A percentile compares a stretch with the other conserved stretches of the same genome.
phyloP scores from a whole-genome alignment of 1,140 invertebrate genomes.

The Pachyrhynchus sulphureomaculatus region DNA sequence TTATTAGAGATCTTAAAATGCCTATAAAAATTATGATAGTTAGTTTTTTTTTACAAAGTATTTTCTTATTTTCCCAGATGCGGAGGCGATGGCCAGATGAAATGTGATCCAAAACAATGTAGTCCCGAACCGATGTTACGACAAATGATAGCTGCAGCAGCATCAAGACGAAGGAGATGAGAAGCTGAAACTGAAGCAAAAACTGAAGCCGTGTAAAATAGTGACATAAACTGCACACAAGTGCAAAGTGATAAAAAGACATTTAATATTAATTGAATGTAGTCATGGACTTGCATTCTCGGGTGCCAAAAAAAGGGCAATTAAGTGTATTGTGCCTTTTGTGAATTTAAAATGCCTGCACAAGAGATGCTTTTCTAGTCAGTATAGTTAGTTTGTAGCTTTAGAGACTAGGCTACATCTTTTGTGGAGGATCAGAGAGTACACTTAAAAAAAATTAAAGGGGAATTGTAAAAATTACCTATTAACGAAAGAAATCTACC shows the following conservation, averaged over 20 bases:
- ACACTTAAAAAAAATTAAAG: conserved; percentile 6
- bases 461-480: conserved; percentile 6
- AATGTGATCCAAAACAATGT: conserved; percentile 86
- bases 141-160: conserved; percentile 81
- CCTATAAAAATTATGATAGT: too few species aligned
- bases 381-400: conserved; percentile 14
- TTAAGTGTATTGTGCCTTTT: conserved; percentile 49
- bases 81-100: conserved; percentile 86
- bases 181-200: conserved; percentile 43
- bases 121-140: conserved; percentile 83
- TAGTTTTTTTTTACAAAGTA: too few species aligned
- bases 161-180: conserved; percentile 73
- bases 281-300: conserved; percentile 47
- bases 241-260: conserved; percentile 46
- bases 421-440: conserved; percentile 16
- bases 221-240: conserved; percentile 44
- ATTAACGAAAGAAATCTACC: conserved; percentile 16
- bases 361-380: conserved; percentile 33
- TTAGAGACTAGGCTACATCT: conserved; percentile 26
- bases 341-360: conserved; percentile 16
- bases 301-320: conserved; percentile 51
- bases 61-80: conserved; percentile 63
- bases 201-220: conserved; percentile 38
- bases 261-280: conserved; percentile 44
- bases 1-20: too few species aligned